phyloP scores from a whole-genome alignment of 2,797 vertebrate species.

The Parotocinclus haroldoi region DNA sequence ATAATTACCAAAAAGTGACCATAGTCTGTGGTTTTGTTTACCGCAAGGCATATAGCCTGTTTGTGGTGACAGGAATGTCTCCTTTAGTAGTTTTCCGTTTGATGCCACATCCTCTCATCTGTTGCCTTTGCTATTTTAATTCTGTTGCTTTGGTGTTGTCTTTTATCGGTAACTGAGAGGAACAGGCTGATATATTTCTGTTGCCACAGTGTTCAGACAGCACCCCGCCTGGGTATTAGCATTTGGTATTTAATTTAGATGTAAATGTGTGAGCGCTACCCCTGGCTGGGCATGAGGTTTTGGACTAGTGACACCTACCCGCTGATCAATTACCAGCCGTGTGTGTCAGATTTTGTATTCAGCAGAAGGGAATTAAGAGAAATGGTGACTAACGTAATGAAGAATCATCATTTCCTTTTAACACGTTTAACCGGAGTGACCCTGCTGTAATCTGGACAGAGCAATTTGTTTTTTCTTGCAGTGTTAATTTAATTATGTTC shows the following conservation, averaged over 20 bases:
- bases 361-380: conserved; percentile 41
- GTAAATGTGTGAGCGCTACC: conserved; percentile 41
- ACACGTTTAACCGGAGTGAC: conserved; percentile 49
- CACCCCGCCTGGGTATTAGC: conserved; percentile 44
- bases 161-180: conserved; percentile 48
- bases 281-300: conserved; percentile 28
- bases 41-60: conserved; percentile 14
- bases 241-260: conserved; percentile 52
- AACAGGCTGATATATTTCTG: conserved; percentile 47
- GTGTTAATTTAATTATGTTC: conserved; percentile 24
- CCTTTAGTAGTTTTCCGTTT: conserved; percentile 44
- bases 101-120: conserved; percentile 46
- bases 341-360: conserved; percentile 61
- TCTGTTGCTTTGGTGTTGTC: conserved; percentile 59
- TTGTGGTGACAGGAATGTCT: conserved; percentile 5
- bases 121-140: conserved; percentile 59
- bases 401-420: conserved; percentile 45
- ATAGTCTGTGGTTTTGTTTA: conserved; percentile 1
- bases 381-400: conserved; percentile 48
- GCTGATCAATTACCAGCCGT: conserved; percentile 57
- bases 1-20: neutral
- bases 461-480: conserved; percentile 28
- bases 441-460: conserved; percentile 30
- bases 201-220: conserved; percentile 41
- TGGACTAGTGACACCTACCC: conserved; percentile 42